Conservation (phyloP, 2,113 vertebrate species). For the Aviceda subcristata region DNA sequence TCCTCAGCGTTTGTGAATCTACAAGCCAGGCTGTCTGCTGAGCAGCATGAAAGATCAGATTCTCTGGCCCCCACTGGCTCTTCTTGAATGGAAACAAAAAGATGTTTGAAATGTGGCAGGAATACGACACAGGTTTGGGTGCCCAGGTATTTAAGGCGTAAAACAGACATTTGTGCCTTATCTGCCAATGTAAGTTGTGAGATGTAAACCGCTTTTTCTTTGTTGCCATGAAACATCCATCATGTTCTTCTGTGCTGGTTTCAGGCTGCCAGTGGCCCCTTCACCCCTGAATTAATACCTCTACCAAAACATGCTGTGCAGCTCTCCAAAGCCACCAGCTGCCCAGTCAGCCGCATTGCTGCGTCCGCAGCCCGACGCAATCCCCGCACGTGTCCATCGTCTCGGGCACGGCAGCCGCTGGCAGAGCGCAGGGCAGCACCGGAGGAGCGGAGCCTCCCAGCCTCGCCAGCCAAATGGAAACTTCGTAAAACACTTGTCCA, state of each 20-base stretch:
- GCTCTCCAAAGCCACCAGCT: background rate
- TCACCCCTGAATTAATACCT: background rate
- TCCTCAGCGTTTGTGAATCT: background rate
- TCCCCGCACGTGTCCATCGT: rapidly evolving
- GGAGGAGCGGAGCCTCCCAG: background rate
- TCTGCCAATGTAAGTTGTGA: background rate
- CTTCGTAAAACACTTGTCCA: background rate
- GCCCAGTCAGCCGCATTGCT: background rate
- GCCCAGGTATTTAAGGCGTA: background rate
- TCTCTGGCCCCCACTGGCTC: background rate
- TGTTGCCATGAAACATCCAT: background rate
- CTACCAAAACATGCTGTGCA: background rate
- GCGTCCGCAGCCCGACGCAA: background rate
- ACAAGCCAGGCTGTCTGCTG: background rate
- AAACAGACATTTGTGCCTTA: background rate
- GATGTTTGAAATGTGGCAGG: rapidly evolving
- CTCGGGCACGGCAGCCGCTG: rapidly evolving
- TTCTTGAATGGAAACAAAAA: background rate
- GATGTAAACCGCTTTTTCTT: background rate
- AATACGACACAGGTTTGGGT: background rate
- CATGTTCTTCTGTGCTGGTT: background rate
- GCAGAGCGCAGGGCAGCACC: background rate
- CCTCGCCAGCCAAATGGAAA: background rate
- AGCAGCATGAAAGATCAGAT: background rate
- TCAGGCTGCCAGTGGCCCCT: background rate